Conservation (phyloP, 2,888 invertebrate genomes). For the Leptinotarsa tumamoca region DNA sequence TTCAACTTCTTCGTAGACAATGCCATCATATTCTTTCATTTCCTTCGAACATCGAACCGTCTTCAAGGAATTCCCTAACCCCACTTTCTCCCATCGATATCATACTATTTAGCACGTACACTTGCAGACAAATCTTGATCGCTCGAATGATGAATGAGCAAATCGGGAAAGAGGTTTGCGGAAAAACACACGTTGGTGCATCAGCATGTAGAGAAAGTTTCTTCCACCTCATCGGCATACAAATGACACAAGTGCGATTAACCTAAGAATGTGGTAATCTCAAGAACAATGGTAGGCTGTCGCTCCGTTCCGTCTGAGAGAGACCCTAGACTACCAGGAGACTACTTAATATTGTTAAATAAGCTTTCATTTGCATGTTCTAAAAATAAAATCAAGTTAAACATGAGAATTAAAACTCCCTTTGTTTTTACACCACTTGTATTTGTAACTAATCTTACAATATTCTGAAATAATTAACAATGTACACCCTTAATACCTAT, state of each 20-base stretch:
- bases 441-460: too few relatives aligned
- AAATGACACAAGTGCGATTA: constrained; percentile 6
- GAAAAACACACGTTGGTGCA: background rate
- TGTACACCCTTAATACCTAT: too few relatives aligned
- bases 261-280: background rate
- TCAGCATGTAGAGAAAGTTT: constrained; percentile 16
- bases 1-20: too few relatives aligned
- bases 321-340: constrained; percentile 2
- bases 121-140: background rate
- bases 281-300: background rate
- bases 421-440: too few relatives aligned
- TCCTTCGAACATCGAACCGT: constrained; percentile 27
- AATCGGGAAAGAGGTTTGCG: constrained; percentile 2
- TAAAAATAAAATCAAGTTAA: too few relatives aligned
- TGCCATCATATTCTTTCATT: too few relatives aligned
- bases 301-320: background rate
- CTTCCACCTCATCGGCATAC: background rate
- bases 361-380: too few relatives aligned
- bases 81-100: background rate
- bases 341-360: background rate
- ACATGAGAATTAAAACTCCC: too few relatives aligned
- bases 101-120: background rate
- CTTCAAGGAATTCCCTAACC: background rate
- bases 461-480: too few relatives aligned
- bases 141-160: background rate